These are phyloP conservation scores for Plectus sambesii DNA, from an alignment of 1,140 invertebrate species.

Conservation along the genomic window DNA sequence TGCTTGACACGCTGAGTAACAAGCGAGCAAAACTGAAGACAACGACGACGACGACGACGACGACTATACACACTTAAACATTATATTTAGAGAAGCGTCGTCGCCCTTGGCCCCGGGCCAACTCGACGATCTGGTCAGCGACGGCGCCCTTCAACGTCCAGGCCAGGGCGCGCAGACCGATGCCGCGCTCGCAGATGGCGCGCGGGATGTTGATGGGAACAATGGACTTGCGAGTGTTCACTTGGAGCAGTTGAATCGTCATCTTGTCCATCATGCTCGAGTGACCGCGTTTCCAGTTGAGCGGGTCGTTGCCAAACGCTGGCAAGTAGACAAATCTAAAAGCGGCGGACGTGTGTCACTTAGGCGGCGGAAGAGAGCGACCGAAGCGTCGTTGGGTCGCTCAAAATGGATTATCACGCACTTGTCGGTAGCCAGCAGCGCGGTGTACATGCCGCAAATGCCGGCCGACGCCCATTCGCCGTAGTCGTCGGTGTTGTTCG, in stretches of 20 bases:
- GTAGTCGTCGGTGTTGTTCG: constrained; percentile 3
- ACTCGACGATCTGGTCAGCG: constrained; percentile 20
- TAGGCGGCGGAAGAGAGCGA: too few species aligned
- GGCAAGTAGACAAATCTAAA: constrained; percentile 31
- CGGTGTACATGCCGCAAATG: constrained; percentile 34
- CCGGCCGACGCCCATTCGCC: constrained; percentile 18
- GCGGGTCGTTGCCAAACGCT: constrained; percentile 31
- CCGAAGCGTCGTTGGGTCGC: too few species aligned
- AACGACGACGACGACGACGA: too few species aligned
- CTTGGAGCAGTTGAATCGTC: constrained; percentile 29
- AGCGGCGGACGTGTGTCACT: not conserved
- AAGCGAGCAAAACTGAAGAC: too few species aligned
- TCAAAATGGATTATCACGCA: too few species aligned
- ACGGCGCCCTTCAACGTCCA: constrained; percentile 26
- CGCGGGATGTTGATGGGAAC: constrained; percentile 30
- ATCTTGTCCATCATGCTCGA: constrained; percentile 36
- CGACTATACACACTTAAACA: too few species aligned
- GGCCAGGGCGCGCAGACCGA: constrained; percentile 24
- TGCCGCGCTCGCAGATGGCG: constrained; percentile 28
- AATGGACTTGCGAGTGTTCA: constrained; percentile 28
- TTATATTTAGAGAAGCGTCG: too few species aligned
- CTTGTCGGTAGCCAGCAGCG: constrained; percentile 32
- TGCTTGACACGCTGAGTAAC: too few species aligned
- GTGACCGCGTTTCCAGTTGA: constrained; percentile 30
- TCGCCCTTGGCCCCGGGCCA: too few species aligned